These are phyloP conservation scores for Gobio gobio DNA, from an alignment of 2,113 vertebrate genomes.

Conservation along the genomic window DNA sequence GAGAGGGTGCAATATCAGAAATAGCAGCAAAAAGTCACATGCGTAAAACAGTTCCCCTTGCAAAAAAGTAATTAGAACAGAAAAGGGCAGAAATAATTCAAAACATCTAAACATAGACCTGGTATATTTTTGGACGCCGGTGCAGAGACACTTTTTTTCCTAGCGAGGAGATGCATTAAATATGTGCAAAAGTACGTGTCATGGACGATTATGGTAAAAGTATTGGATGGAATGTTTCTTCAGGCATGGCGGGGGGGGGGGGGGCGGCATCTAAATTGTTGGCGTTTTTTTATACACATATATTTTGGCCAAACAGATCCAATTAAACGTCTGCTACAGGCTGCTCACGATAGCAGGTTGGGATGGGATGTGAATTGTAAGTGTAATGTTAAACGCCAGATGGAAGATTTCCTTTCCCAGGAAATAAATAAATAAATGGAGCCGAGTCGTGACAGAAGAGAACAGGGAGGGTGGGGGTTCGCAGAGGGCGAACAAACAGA, in stretches of 20 bases:
- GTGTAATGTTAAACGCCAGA: conserved; percentile 42
- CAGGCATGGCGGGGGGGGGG: no score
- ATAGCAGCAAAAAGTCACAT: conserved; percentile 52
- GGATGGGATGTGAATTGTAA: not conserved
- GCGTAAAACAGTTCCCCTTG: conserved; percentile 28
- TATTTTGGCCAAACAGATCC: not conserved
- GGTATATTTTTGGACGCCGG: not conserved
- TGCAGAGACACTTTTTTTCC: not conserved
- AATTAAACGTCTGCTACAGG: not conserved
- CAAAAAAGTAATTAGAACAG: conserved; percentile 43
- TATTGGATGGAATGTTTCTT: not conserved
- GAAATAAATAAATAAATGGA: conserved; percentile 59
- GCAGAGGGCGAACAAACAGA: conserved; percentile 52
- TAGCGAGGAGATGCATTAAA: not conserved
- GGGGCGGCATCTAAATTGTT: no score
- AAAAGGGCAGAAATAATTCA: conserved; percentile 25
- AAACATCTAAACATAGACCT: conserved; percentile 2
- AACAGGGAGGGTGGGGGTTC: conserved; percentile 49
- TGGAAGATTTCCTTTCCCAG: conserved; percentile 54
- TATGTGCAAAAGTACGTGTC: not conserved
- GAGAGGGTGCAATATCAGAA: conserved; percentile 39
- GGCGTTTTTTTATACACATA: no score
- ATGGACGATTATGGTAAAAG: not conserved
- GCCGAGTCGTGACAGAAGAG: conserved; percentile 60
- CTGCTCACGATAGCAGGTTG: not conserved